Evolutionary conservation across 35 echinoderm and acorn worm genomes (phyloP), one percentile per base, ranked within the genome.

Genomic region (Holothuria glaberrima): DNA sequence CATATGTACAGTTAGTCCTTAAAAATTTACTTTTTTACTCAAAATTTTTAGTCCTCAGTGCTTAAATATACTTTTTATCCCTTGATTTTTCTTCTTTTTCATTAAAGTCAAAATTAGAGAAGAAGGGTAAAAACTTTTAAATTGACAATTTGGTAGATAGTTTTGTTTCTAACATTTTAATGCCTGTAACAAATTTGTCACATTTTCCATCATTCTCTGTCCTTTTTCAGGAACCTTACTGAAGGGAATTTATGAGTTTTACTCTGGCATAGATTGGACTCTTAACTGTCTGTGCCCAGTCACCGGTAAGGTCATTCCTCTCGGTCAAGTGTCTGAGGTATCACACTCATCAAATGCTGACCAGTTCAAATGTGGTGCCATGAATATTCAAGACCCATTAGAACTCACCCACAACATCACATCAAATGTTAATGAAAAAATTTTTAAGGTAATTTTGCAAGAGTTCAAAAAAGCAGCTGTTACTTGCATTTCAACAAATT

Each of bases 371-470:
- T 31, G 62, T 35, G 86, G 91, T 5, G 58, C 82, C 26, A 12
- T 95, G 34, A 94, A 94, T 83, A 92, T 99, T 34, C 93, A 95
- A 86, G 97, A 99, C 80, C 97, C 97, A 12, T 79, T 99, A 32
- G 97, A 99, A 48, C 83, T 95, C 18, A 81, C 74, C 20, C 97
- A 99, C 35, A 99, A 99, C 66, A 91, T 94, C 22, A 70, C 95
- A n/a, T 62, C 91, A 59, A 98, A 98, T 69, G 92, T 98, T 31
- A 98, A 94, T 69, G 95, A 98, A 65, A 98, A 94, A 45, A 92
- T 56, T 7, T 48, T 60, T 0, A 72, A 59, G 30, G 85, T 78
- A 56, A 25, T 93, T 27, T 59, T 74, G 24, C 68, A 88, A 57
- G 92, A 89, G 48, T 81, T 84, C n/a, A 71, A 63, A 54, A 75